These are phyloP conservation scores for Syngnathus acus DNA, from an alignment of 2,797 vertebrate genomes.

Conservation along the genomic window DNA sequence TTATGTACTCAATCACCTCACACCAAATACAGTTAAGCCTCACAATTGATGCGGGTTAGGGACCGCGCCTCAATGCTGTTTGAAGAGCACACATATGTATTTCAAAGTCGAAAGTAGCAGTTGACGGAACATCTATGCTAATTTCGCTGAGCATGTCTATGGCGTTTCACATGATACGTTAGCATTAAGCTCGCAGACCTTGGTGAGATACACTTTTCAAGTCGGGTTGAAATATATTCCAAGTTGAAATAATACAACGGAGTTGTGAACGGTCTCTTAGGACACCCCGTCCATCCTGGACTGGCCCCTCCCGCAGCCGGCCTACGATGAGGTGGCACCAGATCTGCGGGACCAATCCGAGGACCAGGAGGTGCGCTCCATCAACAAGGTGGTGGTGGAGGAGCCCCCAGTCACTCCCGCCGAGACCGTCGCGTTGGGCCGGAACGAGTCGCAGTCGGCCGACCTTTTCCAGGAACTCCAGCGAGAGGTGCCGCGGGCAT, in stretches of 20 bases:
- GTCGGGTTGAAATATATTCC: no score
- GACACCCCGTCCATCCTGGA: constrained; percentile 83
- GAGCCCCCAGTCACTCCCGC: constrained; percentile 15
- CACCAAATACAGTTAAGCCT: neutral
- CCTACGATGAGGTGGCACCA: constrained; percentile 83
- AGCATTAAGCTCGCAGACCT: neutral
- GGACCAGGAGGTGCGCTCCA: constrained; percentile 85
- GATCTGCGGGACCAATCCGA: constrained; percentile 79
- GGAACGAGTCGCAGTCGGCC: constrained; percentile 75
- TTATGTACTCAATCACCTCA: neutral
- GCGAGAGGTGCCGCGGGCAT: constrained; percentile 69
- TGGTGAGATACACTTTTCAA: neutral
- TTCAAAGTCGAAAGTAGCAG: no score
- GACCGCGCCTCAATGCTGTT: neutral
- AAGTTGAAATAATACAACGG: no score
- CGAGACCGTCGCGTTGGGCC: neutral
- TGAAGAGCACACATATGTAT: neutral
- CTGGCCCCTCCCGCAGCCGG: constrained; percentile 82
- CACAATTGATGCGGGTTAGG: neutral
- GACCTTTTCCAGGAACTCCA: constrained; percentile 94
- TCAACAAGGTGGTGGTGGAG: constrained; percentile 67
- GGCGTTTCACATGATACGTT: no score
- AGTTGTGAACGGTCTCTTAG: constrained; percentile 17
- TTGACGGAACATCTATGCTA: no score
- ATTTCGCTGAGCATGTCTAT: no score